Base-by-base conservation (phyloP, 2,113 vertebrate species). In the Heterocephalus glaber region DNA sequence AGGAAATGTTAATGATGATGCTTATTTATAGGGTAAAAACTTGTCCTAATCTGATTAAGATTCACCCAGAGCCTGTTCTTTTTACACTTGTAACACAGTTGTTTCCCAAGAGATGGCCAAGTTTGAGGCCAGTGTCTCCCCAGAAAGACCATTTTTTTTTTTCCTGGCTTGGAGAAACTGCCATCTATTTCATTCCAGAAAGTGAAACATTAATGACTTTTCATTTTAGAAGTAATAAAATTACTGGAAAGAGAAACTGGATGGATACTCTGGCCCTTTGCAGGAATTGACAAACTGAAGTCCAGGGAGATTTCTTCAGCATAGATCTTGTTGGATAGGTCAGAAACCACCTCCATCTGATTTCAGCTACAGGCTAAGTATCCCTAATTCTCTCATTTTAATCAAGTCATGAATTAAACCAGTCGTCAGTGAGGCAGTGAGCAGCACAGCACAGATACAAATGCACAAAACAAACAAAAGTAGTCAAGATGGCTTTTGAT, bases 221-320 rank as follows among this genome's bases (percentile, higher is more conserved):
- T 95, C 89, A 92, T 97, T 96, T 87, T 88, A 92, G 93, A 93
- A 80, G 56, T 74, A 41, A 30, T 96, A 97, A 97, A 95, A 92
- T 72, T 72, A 97, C 94, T 88, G 88, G 95, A 98, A 97, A 97
- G 89, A 89, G 96, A 95, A 97, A 92, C 89, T 93, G 95, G 90
- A 96, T 85, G 95, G 41, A 90, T 81, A 81, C 24, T 0, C 35
- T 93, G n/a, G 16, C 63, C 14, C 20, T 91, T 93, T 54, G 49
- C 44, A 89, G 82, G 94, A 28, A 20, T 92, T 52, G 28, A 3
- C 12, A 80, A 49, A 86, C 22, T 38, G 44, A 30, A 52, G 89
- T 97, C 56, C 83, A 63, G 63, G 20, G 68, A 77, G 33, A 44
- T 72, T 87, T 92, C 61, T 82, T 0, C 0, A 96, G 92, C 58